Base-by-base conservation (phyloP, 2,888 invertebrate genomes). In the Heteromurus nitidus region DNA sequence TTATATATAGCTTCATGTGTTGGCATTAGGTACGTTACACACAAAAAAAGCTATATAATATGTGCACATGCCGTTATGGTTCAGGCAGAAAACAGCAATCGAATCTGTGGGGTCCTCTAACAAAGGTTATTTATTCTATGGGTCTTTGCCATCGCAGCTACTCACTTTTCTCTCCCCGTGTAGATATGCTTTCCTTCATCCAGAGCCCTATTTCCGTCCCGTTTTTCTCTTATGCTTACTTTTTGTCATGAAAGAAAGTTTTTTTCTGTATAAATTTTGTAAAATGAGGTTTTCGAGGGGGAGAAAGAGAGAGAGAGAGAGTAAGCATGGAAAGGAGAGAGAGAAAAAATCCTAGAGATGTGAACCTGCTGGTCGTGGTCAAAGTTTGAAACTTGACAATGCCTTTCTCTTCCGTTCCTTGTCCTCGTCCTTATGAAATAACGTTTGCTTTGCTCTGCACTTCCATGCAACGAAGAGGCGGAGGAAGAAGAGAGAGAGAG, bases 301-400 rank as follows among this genome's bases (percentile, higher is more conserved):
- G n/a, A 11, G 24, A 36, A 16, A 31, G 7, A 73, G 58, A 36
- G 11, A 31, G 22, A n/a, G n/a, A n/a, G n/a, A n/a, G n/a, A n/a
- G n/a, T n/a, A 69, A 53, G 36, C 28, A 30, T 3, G 18, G 69
- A 58, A 58, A 22, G 28, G 26, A 36, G 1, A 28, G 24, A 26
- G 64, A 20, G 11, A 50, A 69, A 60, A 42, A 60, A 42, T 65
- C 36, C 20, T 69, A 31, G 60, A 7, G 72, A 80, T 65, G 67
- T 80, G 72, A 72, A 65, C 72, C 79, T 80, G 79, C 79, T 80
- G 79, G 79, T 80, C 55, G 67, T 67, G 72, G 79, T 80, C 79
- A 80, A 80, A 80, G 79, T 80, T 80, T 80, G 72, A 80, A 80
- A 80, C 50, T 80, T 80, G 72, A 80, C 79, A 72, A 65, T 44